A percentile compares a stretch with the other conserved stretches of the same genome.
Evolutionary conservation across 2,888 invertebrate genomes (phyloP).

Genomic region (Apomyelois bistriatella): DNA sequence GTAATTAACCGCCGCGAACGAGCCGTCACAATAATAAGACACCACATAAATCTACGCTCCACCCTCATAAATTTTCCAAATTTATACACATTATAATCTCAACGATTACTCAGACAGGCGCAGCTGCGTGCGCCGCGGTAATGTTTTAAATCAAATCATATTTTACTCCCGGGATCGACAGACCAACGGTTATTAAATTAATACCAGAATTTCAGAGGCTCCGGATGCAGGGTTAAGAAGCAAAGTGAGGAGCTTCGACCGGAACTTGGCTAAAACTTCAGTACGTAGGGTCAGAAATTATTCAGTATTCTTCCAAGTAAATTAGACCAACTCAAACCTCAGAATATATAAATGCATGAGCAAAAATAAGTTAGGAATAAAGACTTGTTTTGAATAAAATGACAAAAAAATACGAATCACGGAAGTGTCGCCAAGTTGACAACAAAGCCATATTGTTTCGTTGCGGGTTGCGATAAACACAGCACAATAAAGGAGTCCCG

Average conservation of each 20-base stretch:
- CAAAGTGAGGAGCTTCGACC: not conserved
- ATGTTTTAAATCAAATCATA: not conserved
- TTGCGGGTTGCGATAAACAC: slow-evolving; percentile 8
- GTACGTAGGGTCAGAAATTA: not conserved
- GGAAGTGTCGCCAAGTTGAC: slow-evolving; percentile 2
- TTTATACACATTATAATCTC: slow-evolving; percentile 61
- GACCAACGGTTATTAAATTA: slow-evolving; percentile 3
- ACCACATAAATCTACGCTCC: slow-evolving; percentile 50
- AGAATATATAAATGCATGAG: too few species aligned
- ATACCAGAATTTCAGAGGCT: not conserved
- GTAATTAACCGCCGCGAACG: slow-evolving; percentile 47
- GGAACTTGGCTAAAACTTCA: not conserved
- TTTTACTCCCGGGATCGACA: slow-evolving; percentile 1
- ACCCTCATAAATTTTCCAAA: slow-evolving; percentile 52
- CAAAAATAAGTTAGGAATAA: too few species aligned
- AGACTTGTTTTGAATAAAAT: too few species aligned
- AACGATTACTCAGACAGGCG: slow-evolving; percentile 41
- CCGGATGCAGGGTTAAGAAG: not conserved
- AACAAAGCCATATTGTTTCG: slow-evolving; percentile 1
- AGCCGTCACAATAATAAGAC: slow-evolving; percentile 70
- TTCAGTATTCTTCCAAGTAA: not conserved
- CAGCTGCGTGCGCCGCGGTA: slow-evolving; percentile 16
- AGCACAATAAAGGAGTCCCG: slow-evolving; percentile 24
- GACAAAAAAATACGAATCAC: not conserved
- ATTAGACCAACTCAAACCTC: too few species aligned